Conservation (phyloP, 2,797 vertebrate species). For the Danio aesculapii region DNA sequence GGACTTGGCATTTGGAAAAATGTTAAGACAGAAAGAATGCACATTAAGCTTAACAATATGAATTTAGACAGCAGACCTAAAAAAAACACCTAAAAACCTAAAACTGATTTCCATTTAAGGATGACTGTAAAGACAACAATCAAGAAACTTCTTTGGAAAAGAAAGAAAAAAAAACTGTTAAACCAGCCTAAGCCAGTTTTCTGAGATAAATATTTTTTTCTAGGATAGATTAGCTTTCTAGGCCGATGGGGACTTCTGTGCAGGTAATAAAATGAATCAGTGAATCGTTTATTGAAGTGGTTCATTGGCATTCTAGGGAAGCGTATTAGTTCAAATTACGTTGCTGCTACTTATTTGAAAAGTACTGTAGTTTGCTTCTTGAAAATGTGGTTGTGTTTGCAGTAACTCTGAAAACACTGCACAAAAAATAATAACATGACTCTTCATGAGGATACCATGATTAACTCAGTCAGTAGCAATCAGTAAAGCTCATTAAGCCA, state of each 20-base stretch:
- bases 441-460: background rate
- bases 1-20: too few species aligned
- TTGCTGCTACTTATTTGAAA: background rate
- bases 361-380: background rate
- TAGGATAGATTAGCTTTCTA: background rate
- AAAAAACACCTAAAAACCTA: too few species aligned
- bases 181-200: background rate
- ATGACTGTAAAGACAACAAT: background rate
- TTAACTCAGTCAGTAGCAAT: slow-evolving; percentile 23
- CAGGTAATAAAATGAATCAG: background rate
- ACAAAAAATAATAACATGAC: background rate
- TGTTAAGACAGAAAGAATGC: too few species aligned
- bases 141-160: background rate
- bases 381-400: background rate
- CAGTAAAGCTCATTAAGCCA: slow-evolving; percentile 27
- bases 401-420: background rate
- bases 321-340: background rate
- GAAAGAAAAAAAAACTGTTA: background rate
- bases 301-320: background rate
- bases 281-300: background rate
- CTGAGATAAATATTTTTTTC: background rate
- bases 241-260: background rate
- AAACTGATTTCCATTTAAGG: background rate
- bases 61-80: background rate
- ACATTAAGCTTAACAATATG: background rate